Percentiles rank a stretch among this genome's conserved stretches.
Conservation (phyloP, 1,140 invertebrate species). For the Drosophila kepulauana region DNA sequence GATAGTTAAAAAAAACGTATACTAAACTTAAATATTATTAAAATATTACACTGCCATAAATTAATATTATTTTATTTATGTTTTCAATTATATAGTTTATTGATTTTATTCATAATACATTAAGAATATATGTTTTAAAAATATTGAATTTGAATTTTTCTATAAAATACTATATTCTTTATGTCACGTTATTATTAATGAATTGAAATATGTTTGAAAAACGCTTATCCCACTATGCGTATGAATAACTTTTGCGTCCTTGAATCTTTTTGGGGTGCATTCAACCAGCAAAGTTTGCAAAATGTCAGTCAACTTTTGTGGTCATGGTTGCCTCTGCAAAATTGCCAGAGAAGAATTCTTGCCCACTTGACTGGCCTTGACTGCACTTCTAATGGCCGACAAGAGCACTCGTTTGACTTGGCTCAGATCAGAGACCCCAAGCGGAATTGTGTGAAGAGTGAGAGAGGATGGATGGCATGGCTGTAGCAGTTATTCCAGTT, state of each 20-base stretch:
- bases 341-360: neutral
- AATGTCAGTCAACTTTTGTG: slow-evolving; percentile 29
- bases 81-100: too few relatives aligned
- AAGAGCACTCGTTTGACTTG: slow-evolving; percentile 9
- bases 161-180: neutral
- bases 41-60: too few relatives aligned
- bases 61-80: too few relatives aligned
- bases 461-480: slow-evolving; percentile 7
- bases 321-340: slow-evolving; percentile 2
- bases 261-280: slow-evolving; percentile 20
- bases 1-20: too few relatives aligned
- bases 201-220: neutral
- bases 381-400: slow-evolving; percentile 45
- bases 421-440: neutral
- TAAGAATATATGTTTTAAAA: too few relatives aligned
- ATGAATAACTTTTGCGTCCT: slow-evolving; percentile 3
- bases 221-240: neutral
- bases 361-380: slow-evolving; percentile 28
- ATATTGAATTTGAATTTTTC: neutral
- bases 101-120: too few relatives aligned
- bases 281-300: slow-evolving; percentile 13
- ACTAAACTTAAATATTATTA: too few relatives aligned
- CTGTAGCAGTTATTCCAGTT: slow-evolving; percentile 68
- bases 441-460: neutral
- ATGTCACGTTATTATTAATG: too few relatives aligned